Evolutionary conservation across 2,113 vertebrate species (phyloP).

Genomic region (Eolophus roseicapilla): DNA sequence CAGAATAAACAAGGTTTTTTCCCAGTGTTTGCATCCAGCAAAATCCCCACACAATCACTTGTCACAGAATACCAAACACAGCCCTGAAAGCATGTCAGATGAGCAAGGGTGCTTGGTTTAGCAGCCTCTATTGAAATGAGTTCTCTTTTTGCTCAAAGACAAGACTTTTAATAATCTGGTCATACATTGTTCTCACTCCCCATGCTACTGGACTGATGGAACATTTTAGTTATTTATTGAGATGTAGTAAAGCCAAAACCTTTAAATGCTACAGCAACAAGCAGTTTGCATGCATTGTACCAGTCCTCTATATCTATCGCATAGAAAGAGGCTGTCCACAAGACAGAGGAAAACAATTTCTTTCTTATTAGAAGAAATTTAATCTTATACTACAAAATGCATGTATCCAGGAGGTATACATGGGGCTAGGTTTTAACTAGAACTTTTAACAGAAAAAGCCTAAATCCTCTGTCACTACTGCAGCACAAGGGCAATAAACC

Average conservation of each 20-base stretch:
- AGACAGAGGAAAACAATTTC: not conserved
- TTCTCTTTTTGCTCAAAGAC: not conserved
- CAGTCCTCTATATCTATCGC: not conserved
- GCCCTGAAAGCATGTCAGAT: not conserved
- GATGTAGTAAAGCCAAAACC: not conserved
- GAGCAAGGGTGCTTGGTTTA: not conserved
- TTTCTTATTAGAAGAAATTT: not conserved
- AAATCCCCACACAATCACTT: not conserved
- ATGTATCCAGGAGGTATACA: not conserved
- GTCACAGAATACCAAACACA: not conserved
- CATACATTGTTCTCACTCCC: constrained; percentile 11
- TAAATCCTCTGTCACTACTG: not conserved
- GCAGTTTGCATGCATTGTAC: not conserved
- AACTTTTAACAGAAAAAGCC: not conserved
- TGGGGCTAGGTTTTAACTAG: not conserved
- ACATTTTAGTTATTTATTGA: not conserved
- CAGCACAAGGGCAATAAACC: not conserved
- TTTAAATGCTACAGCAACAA: not conserved
- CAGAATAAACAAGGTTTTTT: not conserved
- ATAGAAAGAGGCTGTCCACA: not conserved
- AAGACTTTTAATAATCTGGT: constrained; percentile 18
- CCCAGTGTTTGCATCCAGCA: not conserved
- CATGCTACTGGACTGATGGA: not conserved
- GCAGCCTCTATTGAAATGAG: not conserved
- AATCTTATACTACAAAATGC: not conserved